Evolutionary conservation across 2,888 invertebrate species (phyloP).

Genomic region (Nephrotoma appendiculata): DNA sequence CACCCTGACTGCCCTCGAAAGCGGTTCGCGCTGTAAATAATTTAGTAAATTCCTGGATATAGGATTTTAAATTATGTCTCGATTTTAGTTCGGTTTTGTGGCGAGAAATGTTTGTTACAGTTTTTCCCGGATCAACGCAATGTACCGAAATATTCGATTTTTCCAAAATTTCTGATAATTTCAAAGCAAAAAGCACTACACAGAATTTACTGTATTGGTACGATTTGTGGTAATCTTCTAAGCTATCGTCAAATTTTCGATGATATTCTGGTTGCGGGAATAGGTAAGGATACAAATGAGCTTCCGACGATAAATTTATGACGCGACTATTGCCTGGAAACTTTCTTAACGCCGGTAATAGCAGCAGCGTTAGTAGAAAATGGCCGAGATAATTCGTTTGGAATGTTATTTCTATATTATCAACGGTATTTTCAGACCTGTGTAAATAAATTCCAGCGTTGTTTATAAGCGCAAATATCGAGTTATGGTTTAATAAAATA

Average conservation of each 20-base stretch:
- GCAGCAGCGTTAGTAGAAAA: constrained; percentile 33
- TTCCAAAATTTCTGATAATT: constrained; percentile 7
- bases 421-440: constrained; percentile 33
- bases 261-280: constrained; percentile 12
- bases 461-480: constrained; percentile 34
- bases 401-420: constrained; percentile 38
- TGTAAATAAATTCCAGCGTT: constrained; percentile 40
- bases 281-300: constrained; percentile 19
- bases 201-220: constrained; percentile 14
- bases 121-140: constrained; percentile 34
- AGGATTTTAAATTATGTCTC: constrained; percentile 24
- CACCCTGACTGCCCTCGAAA: constrained; percentile 30
- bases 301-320: constrained; percentile 34
- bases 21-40: constrained; percentile 28
- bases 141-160: constrained; percentile 29
- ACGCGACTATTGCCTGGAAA: constrained; percentile 30
- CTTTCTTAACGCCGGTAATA: constrained; percentile 29
- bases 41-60: constrained; percentile 30
- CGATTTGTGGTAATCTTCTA: constrained; percentile 7
- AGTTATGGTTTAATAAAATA: constrained; percentile 22
- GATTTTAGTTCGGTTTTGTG: constrained; percentile 24
- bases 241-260: constrained; percentile 8
- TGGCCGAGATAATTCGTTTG: constrained; percentile 40
- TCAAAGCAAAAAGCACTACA: constrained; percentile 9
- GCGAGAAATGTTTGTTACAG: constrained; percentile 30